A percentile compares a stretch with the other conserved stretches of the same genome.
Conservation (phyloP, 2,797 vertebrate genomes). For the Enteromius afrohamiltoni region DNA sequence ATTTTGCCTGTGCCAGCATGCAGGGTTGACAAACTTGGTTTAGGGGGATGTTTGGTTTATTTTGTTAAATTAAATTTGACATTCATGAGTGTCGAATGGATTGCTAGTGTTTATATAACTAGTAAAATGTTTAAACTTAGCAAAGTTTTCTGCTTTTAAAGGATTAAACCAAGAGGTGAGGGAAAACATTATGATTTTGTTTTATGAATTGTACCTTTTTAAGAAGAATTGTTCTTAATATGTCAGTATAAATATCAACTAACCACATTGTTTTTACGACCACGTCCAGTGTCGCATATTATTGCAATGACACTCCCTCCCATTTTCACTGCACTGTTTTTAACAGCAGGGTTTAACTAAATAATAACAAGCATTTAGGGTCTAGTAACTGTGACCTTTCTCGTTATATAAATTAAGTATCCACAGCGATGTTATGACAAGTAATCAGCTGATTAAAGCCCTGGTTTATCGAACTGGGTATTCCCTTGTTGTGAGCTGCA, state of each 20-base stretch:
- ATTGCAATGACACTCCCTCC: constrained; percentile 49
- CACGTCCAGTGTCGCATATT: constrained; percentile 32
- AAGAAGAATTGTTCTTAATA: not conserved
- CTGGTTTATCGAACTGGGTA: constrained; percentile 28
- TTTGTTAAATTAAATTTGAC: not conserved
- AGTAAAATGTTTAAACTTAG: not conserved
- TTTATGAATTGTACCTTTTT: not conserved
- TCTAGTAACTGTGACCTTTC: not conserved
- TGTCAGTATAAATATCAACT: not conserved
- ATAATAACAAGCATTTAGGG: not conserved
- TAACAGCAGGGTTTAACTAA: not conserved
- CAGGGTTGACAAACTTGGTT: not conserved
- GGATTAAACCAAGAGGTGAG: not conserved
- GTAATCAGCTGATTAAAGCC: constrained; percentile 34
- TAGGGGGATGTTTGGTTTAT: not conserved
- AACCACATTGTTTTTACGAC: not conserved
- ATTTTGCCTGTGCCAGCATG: not conserved
- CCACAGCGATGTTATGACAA: not conserved
- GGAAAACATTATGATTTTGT: not conserved
- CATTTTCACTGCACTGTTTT: constrained; percentile 28
- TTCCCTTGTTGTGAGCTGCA: constrained; percentile 53
- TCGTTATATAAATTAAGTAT: not conserved
- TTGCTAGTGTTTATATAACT: not conserved
- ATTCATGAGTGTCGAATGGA: not conserved
- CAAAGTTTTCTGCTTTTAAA: not conserved